Evolutionary conservation across 2,113 vertebrate species (phyloP), one percentile per base, ranked within the genome.

Genomic region (Oncorhynchus kisutch): DNA sequence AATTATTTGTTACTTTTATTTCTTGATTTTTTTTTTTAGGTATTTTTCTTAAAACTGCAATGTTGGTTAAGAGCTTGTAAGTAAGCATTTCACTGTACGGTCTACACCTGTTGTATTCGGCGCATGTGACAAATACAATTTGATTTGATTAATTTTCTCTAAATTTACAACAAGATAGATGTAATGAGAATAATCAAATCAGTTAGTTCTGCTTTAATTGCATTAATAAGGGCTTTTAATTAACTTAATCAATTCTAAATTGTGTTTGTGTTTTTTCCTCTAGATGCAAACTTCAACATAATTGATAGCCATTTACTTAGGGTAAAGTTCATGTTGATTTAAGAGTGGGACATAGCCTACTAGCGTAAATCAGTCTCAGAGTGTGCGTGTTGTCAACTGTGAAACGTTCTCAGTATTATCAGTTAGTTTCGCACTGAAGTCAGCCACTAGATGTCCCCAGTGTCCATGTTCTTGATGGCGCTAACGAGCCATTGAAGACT

Each of bases 361-460:
- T 29, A 6, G 16, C 73, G 65, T 84, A 88, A 85, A 84, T 88
- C 79, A 81, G 69, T n/a, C 57, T 24, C 9, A 49, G 59, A 72
- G 67, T 83, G 86, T 73, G 68, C 31, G 67, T 70, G 57, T 24
- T 66, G 59, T 69, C 72, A 68, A 51, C 18, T 20, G 59, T 45
- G 25, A 74, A 70, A 62, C 6, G 0, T 29, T 71, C 68, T 51
- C 45, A 18, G 54, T 71, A 49, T 48, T 51, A 51, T 51, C 45
- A 67, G 22, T 57, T 27, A 27, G 11, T 60, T 14, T 11, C 16
- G 3, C 24, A 11, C 70, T 31, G 20, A 60, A 25, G 12, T 74
- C 24, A 16, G 18, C 91, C 94, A 92, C 89, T 84, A 90, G 93
- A 91, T 94, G 94, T 89, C 92, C 93, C 87, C 90, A 90, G 88